Evolutionary conservation across 2,797 vertebrate genomes (phyloP), one percentile per base, ranked within the genome.

Genomic region (Periparus ater): DNA sequence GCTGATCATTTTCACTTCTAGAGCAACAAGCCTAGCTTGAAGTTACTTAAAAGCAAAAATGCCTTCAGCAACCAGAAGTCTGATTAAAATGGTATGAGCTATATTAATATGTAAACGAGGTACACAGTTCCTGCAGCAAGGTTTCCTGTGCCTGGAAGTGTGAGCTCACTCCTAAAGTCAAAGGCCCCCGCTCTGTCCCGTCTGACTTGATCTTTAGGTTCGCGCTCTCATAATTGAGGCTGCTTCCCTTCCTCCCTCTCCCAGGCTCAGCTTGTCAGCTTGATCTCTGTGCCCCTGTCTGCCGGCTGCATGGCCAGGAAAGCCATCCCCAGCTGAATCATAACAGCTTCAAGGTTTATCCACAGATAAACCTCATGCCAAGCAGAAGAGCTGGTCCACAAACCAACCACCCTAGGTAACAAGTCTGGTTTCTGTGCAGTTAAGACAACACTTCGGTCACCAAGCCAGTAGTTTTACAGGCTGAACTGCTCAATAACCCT

Each of bases 11-110:
- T 90, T 73, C 78, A 90, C 88, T 94, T 96, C 91, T 25, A 88
- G 91, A 95, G 94, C 85, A 95, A 96, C 95, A 93, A 95, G 95
- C 94, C 94, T 95, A 77, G 88, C 95, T 95, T 96, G 96, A 95
- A 96, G 93, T 97, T 88, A 95, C 95, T 96, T 96, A 93, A 96
- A 94, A 93, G 92, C 63, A 94, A 71, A 68, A 94, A 34, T 1
- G 93, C 96, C 96, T 84, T 96, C 83, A 95, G 95, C 94, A 90
- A 95, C 57, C 71, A 76, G 71, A 88, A 66, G 60, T 86, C 88
- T 84, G 73, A 94, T 93, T 93, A 85, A 95, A 96, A 91, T 40
- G 17, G 79, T 76, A 84, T 20, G 71, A 88, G 27, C n/a, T 84
- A 77, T 16, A 93, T 90, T 79, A 96, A 32, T 86, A 96, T 86